Conservation (phyloP, 2,888 invertebrate species). For the Machimus rusticus region DNA sequence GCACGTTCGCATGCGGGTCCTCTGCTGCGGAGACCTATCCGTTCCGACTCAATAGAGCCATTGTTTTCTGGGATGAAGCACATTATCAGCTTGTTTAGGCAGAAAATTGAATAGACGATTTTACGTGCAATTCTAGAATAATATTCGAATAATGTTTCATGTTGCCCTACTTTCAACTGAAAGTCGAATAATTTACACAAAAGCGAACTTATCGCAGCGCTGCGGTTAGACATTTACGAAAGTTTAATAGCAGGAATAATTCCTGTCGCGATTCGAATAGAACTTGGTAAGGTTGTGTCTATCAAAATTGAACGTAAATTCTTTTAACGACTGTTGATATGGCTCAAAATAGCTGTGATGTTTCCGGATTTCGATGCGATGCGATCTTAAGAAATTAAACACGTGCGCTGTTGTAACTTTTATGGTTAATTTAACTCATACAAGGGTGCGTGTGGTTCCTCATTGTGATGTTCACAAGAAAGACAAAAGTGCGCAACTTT, state of each 20-base stretch:
- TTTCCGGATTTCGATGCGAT: neutral
- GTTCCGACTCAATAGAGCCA: neutral
- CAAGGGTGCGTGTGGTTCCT: neutral
- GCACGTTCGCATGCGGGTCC: neutral
- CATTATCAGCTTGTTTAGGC: neutral
- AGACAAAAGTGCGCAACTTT: neutral
- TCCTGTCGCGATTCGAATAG: neutral
- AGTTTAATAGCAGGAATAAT: neutral
- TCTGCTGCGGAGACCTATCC: neutral
- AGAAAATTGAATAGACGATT: constrained; percentile 4
- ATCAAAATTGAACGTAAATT: neutral
- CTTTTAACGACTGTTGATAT: neutral
- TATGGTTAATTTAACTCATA: neutral
- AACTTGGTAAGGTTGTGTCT: neutral
- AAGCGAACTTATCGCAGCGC: neutral
- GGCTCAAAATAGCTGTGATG: neutral
- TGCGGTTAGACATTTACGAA: neutral
- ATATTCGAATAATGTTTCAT: neutral
- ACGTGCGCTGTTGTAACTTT: neutral
- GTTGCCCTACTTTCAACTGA: neutral
- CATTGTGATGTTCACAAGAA: neutral
- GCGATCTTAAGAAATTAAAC: neutral
- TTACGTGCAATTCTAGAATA: neutral
- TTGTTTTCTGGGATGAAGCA: neutral
- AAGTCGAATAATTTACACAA: neutral